Evolutionary conservation across 2,113 vertebrate species (phyloP).

Genomic region (Peromyscus maniculatus): DNA sequence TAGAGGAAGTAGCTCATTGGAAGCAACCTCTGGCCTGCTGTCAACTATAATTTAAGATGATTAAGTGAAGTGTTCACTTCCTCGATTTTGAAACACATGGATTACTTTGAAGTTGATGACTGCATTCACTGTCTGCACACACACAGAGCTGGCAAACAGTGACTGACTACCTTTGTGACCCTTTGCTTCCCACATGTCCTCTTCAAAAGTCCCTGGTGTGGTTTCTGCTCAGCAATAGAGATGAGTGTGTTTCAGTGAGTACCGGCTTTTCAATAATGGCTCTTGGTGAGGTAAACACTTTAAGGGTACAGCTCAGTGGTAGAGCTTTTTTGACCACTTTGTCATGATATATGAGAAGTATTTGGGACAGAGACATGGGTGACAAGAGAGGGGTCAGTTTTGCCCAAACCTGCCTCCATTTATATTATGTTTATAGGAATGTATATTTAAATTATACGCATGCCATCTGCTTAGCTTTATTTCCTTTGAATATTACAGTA

Average conservation of each 20-base stretch:
- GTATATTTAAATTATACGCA: background rate
- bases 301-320: background rate
- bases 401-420: background rate
- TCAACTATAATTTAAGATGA: background rate
- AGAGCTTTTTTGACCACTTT: background rate
- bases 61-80: background rate
- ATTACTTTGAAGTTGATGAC: background rate
- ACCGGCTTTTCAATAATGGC: slow-evolving; percentile 14
- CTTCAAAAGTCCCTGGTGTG: background rate
- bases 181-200: background rate
- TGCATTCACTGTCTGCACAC: background rate
- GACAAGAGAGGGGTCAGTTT: background rate
- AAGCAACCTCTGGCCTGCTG: background rate
- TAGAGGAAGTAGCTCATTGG: background rate
- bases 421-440: background rate
- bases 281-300: background rate
- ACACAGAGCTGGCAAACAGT: background rate
- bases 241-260: background rate
- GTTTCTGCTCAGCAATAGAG: background rate
- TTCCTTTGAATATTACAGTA: slow-evolving; percentile 42
- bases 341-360: slow-evolving; percentile 25
- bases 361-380: background rate
- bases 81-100: background rate
- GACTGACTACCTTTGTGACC: background rate
- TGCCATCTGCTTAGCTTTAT: background rate